A percentile compares a stretch with the other conserved stretches of the same genome.
Conservation (phyloP, 2,797 vertebrate species). For the Mormyrus proboscirostris region DNA sequence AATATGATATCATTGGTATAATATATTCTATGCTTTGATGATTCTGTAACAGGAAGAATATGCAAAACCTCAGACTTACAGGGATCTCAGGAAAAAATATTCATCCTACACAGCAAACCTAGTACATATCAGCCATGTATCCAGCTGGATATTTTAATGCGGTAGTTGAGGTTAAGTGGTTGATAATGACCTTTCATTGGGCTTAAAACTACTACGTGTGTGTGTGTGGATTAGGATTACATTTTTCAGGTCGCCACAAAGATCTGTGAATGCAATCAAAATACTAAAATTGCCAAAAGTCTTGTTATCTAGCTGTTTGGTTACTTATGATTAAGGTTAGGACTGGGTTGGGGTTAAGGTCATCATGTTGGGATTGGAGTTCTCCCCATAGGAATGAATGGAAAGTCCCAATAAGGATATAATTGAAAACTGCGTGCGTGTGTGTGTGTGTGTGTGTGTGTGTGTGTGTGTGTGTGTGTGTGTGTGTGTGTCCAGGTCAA, state of each 20-base stretch:
- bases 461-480: not conserved
- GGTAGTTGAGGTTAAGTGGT: not conserved
- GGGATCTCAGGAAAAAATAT: not conserved
- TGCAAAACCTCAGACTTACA: not conserved
- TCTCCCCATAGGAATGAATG: no score
- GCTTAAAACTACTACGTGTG: not conserved
- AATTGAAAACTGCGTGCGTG: not conserved
- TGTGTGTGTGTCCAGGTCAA: slow-evolving; percentile 59
- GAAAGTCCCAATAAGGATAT: no score
- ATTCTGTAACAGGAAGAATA: not conserved
- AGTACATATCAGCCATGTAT: not conserved
- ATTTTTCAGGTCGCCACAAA: no score
- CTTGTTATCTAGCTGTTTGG: no score
- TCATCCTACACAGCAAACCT: not conserved
- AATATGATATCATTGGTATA: not conserved
- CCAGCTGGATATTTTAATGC: not conserved
- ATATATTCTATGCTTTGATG: not conserved
- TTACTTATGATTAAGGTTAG: no score
- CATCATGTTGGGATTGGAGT: no score
- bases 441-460: no score
- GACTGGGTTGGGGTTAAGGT: no score
- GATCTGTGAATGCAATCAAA: no score
- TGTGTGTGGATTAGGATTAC: no score
- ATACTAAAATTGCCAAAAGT: no score
- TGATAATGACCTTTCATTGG: not conserved